A percentile compares a stretch with the other conserved stretches of the same genome.
Conservation (phyloP, 2,113 vertebrate species). For the Fukomys damarensis region DNA sequence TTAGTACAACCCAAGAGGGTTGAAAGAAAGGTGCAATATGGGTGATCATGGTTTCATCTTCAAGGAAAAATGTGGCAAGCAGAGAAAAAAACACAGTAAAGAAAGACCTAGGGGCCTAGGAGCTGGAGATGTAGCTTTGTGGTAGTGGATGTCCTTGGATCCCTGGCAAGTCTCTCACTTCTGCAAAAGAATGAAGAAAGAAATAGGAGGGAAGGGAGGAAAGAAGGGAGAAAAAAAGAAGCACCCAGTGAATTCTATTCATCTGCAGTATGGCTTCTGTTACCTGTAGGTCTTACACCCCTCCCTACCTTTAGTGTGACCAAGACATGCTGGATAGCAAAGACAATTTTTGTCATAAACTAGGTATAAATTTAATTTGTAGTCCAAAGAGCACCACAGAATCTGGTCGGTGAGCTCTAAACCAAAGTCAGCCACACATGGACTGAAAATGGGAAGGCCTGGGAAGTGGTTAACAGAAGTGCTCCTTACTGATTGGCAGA, state of each 20-base stretch:
- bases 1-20: neutral
- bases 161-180: neutral
- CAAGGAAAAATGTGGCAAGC: neutral
- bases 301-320: neutral
- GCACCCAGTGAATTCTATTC: neutral
- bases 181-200: neutral
- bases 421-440: neutral
- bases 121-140: neutral
- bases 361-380: neutral
- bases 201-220: neutral
- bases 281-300: neutral
- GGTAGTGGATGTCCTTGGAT: neutral
- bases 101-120: neutral
- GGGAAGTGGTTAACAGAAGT: neutral
- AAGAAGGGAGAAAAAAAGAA: neutral
- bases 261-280: neutral
- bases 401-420: neutral
- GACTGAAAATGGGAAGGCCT: neutral
- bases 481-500: neutral
- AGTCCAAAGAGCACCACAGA: neutral
- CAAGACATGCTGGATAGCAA: neutral
- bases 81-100: neutral
- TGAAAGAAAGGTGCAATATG: neutral
- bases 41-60: neutral
- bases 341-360: neutral